Percentiles rank a stretch among this genome's conserved stretches.
Evolutionary conservation across 2,888 invertebrate species (phyloP).

Genomic region (Pyrocoelia pectoralis): DNA sequence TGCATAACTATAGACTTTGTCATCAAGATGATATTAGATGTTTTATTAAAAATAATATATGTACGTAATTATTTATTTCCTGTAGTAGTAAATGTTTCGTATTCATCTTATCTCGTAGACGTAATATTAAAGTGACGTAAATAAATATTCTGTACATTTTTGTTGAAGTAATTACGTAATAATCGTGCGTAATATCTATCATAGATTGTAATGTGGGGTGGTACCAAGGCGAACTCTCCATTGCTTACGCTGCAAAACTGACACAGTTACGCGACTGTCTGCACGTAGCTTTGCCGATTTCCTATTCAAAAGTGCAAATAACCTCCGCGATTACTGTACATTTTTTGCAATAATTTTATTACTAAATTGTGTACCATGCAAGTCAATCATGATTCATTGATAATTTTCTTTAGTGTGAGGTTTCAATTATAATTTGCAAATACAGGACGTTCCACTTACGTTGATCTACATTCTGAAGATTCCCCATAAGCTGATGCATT

Average conservation of each 20-base stretch:
- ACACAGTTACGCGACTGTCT: constrained; percentile 26
- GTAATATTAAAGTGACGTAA: not conserved
- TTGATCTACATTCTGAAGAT: too few species aligned
- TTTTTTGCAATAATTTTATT: constrained; percentile 4
- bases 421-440: too few species aligned
- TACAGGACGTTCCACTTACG: too few species aligned
- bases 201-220: not conserved
- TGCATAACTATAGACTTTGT: not conserved
- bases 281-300: constrained; percentile 32
- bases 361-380: constrained; percentile 8
- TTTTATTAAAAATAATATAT: not conserved
- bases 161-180: constrained; percentile 10
- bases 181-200: too few species aligned
- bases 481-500: too few species aligned
- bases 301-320: constrained; percentile 15
- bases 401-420: too few species aligned
- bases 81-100: not conserved
- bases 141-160: constrained; percentile 15
- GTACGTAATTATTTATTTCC: not conserved
- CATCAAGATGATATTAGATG: not conserved
- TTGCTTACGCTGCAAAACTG: constrained; percentile 19
- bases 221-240: constrained; percentile 19
- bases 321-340: constrained; percentile 12
- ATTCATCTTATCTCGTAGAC: not conserved
- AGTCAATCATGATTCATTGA: not conserved